A percentile compares a stretch with the other conserved stretches of the same genome.
Conservation (phyloP, 2,888 invertebrate genomes). For the Eucera pruinosa region DNA sequence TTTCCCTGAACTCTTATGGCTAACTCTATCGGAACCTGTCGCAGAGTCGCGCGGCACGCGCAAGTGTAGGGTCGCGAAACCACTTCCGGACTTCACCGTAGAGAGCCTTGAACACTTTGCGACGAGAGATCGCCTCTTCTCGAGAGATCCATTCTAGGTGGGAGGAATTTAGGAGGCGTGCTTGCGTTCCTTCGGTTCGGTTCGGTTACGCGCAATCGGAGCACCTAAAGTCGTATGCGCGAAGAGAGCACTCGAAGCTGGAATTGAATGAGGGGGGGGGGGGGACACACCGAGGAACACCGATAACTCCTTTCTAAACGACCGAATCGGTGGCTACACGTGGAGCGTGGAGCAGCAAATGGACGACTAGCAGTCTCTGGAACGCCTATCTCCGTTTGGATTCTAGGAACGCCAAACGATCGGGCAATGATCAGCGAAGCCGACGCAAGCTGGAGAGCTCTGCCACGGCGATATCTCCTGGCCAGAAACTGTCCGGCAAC, state of each 20-base stretch:
- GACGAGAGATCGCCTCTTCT: too few species aligned
- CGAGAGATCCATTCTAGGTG: too few species aligned
- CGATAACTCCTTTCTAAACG: conserved; percentile 72
- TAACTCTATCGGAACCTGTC: too few species aligned
- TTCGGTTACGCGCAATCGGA: too few species aligned
- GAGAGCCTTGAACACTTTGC: not conserved
- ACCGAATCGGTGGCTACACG: conserved; percentile 19
- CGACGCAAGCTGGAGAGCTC: conserved; percentile 14
- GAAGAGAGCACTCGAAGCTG: not conserved
- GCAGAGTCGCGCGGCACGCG: too few species aligned
- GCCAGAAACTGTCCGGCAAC: too few species aligned
- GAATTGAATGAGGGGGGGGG: conserved; percentile 37
- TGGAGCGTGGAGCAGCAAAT: conserved; percentile 2
- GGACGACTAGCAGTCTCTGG: conserved; percentile 28
- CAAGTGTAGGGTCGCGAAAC: not conserved
- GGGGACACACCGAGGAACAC: conserved; percentile 83
- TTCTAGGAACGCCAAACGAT: conserved; percentile 2
- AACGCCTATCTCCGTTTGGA: conserved; percentile 18
- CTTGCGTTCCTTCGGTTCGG: not conserved
- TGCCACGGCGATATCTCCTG: conserved; percentile 7
- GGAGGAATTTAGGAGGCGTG: too few species aligned
- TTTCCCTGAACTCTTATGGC: too few species aligned
- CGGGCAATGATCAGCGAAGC: not conserved
- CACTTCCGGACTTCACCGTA: not conserved
- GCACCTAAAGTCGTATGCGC: too few species aligned